Conservation (phyloP, 2,113 vertebrate species). For the Pseudopodoces humilis region DNA sequence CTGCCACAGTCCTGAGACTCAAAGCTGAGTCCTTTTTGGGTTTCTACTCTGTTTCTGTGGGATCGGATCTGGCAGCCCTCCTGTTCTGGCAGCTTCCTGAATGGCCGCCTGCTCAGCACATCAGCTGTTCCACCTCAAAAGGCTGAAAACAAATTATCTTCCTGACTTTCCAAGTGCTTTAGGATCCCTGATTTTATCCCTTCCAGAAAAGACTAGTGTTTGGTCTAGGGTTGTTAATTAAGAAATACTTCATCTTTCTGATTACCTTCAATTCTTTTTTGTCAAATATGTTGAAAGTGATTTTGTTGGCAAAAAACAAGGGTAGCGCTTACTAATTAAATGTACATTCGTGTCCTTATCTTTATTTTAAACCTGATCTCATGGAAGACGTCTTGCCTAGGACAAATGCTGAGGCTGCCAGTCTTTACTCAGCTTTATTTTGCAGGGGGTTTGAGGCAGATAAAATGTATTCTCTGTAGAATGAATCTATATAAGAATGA, state of each 20-base stretch:
- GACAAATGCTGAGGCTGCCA: not conserved
- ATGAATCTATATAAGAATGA: not conserved
- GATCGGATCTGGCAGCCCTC: not conserved
- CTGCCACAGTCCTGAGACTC: not conserved
- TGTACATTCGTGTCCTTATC: not conserved
- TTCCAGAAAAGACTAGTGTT: not conserved
- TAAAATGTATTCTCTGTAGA: not conserved
- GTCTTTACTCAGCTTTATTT: not conserved
- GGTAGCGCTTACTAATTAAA: not conserved
- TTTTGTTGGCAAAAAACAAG: not conserved
- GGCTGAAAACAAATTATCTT: not conserved
- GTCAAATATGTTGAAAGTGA: not conserved
- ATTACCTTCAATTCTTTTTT: not conserved
- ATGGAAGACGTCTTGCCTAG: not conserved
- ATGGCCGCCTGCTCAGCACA: accelerated
- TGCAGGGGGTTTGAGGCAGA: not conserved
- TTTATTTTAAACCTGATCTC: not conserved
- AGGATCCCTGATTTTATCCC: not conserved
- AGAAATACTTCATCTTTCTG: not conserved
- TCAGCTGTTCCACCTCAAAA: not conserved
- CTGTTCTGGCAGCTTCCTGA: not conserved
- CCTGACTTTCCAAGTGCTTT: not conserved
- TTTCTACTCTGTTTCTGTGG: not conserved
- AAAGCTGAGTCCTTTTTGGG: not conserved
- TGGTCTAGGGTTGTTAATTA: not conserved